A percentile compares a stretch with the other conserved stretches of the same genome.
Conservation (phyloP, 2,113 vertebrate species). For the Numida meleagris region DNA sequence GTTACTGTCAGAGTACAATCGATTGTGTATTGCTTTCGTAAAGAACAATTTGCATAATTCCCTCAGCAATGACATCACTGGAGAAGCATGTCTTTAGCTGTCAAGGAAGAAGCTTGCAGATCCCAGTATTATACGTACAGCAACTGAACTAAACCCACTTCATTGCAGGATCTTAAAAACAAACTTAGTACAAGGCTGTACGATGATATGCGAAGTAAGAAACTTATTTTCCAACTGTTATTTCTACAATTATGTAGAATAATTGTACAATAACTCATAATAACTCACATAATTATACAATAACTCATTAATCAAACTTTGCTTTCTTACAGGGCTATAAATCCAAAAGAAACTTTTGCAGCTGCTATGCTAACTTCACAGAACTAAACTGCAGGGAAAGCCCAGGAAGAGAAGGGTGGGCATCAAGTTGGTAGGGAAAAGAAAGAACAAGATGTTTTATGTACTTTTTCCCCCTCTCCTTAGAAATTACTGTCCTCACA, state of each 20-base stretch:
- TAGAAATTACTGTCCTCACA: neutral
- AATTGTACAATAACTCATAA: no score
- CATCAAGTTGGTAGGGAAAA: neutral
- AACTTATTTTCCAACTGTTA: neutral
- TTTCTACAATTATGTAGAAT: neutral
- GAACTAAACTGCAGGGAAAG: neutral
- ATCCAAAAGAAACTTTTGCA: neutral
- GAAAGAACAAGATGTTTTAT: neutral
- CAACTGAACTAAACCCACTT: neutral
- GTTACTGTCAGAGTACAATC: neutral
- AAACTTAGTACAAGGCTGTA: neutral
- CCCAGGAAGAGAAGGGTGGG: neutral
- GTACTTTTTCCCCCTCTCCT: neutral
- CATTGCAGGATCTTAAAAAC: neutral
- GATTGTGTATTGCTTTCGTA: neutral
- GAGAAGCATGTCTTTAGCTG: neutral
- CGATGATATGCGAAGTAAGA: neutral
- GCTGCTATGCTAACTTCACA: neutral
- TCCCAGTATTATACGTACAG: neutral
- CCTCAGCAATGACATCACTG: neutral
- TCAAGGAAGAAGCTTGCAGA: neutral
- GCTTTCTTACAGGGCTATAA: neutral
- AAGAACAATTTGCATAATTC: neutral
- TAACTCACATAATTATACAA: no score
- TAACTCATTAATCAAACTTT: neutral